Evolutionary conservation across 2,888 invertebrate genomes (phyloP).

Genomic region (Uropetala carovei): DNA sequence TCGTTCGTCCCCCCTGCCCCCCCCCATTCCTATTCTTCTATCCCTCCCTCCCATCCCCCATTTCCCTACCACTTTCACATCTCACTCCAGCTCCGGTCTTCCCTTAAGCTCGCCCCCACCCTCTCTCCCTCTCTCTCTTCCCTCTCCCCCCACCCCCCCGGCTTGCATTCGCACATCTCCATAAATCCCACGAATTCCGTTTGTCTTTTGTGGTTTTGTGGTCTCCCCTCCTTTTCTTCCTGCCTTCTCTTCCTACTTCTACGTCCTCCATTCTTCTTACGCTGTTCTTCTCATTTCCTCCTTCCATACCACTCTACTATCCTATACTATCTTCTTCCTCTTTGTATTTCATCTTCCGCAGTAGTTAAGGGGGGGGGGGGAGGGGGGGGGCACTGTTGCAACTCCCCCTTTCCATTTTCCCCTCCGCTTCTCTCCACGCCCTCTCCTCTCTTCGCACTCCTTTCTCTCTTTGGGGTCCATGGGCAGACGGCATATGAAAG

Average conservation of each 20-base stretch:
- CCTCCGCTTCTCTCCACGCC: too few species aligned
- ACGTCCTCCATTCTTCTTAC: not conserved
- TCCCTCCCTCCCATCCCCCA: not conserved
- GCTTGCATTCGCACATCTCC: not conserved
- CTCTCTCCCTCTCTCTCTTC: not conserved
- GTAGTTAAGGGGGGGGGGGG: too few species aligned
- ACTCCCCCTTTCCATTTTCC: too few species aligned
- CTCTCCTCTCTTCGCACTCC: not conserved
- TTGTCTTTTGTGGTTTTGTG: not conserved
- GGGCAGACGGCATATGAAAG: not conserved
- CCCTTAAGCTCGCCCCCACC: not conserved
- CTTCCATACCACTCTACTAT: too few species aligned
- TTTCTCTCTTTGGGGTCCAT: not conserved
- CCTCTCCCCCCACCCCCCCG: not conserved
- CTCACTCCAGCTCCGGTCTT: not conserved
- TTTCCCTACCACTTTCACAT: not conserved
- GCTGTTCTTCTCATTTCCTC: too few species aligned
- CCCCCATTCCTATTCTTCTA: not conserved
- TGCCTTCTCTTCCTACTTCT: not conserved
- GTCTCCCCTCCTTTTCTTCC: not conserved
- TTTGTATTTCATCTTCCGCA: too few species aligned
- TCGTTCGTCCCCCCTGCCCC: not conserved
- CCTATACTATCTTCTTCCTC: too few species aligned
- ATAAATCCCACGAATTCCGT: conserved; percentile 7
- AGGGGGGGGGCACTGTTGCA: too few species aligned